A percentile compares a stretch with the other conserved stretches of the same genome.
Evolutionary conservation across 1,140 invertebrate species (phyloP).

Genomic region (Drosophila ogumai): DNA sequence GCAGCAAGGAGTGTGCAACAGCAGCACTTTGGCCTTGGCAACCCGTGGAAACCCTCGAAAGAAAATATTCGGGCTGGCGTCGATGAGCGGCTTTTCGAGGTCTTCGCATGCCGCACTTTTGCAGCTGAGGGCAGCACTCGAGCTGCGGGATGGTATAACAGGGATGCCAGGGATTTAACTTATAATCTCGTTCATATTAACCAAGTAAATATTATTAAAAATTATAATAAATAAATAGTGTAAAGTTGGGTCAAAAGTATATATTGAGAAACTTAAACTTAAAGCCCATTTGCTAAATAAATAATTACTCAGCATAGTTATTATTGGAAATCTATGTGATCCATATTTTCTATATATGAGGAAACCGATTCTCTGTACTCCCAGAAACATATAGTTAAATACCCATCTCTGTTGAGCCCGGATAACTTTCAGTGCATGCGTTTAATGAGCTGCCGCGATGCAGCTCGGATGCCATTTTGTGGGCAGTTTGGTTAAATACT

Average conservation of each 20-base stretch:
- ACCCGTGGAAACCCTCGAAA: constrained; percentile 26
- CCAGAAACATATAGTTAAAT: not conserved
- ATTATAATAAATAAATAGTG: not conserved
- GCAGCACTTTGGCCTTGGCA: constrained; percentile 28
- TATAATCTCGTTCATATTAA: not conserved
- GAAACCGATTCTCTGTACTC: not conserved
- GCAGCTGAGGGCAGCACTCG: constrained; percentile 18
- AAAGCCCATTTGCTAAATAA: not conserved
- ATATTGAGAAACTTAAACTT: not conserved
- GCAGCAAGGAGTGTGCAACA: constrained; percentile 3
- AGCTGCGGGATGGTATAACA: not conserved
- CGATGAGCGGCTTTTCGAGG: constrained; percentile 24
- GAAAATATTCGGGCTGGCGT: constrained; percentile 31
- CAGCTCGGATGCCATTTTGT: constrained; percentile 46
- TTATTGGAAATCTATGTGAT: not conserved
- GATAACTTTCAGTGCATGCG: constrained; percentile 50
- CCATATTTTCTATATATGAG: not conserved
- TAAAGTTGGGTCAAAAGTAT: no score
- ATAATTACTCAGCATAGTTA: not conserved
- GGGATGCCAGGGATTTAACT: not conserved
- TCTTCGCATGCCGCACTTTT: constrained; percentile 14
- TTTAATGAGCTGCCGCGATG: constrained; percentile 72
- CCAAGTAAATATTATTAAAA: not conserved
- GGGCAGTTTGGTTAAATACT: constrained; percentile 56
- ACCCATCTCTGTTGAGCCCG: constrained; percentile 3